Evolutionary conservation across 1,140 invertebrate species (phyloP), one percentile per base, ranked within the genome.

Genomic region (Dryas iulia): DNA sequence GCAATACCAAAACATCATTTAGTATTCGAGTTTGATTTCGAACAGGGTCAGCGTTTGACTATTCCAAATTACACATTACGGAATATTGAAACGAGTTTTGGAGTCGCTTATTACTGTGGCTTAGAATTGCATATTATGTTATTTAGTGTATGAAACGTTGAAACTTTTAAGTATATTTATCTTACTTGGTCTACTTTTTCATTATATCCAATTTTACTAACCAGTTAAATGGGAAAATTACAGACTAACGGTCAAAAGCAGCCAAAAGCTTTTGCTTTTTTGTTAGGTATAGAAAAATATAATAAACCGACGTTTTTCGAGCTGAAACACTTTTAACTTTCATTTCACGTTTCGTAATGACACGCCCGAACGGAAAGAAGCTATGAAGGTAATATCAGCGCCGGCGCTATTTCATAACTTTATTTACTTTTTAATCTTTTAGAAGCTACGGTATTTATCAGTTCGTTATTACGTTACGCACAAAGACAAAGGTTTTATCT

Each of bases 271-370:
- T 47, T 47, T 10, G 14, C 18, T 47, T 47, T 18, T 47, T 47
- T 47, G 39, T 47, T 21, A 8, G 0, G 39, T 21, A 47, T 21
- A 47, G 39, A 21, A 8, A 21, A 47, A 21, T 47, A 39, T 39
- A 39, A 39, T 21, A 18, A 47, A 18, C 39, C 18, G 81, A 82
- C 82, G 84, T 81, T 86, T 81, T 86, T 81, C 81, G 72, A 74
- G 72, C 70, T 76, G 79, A 82, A 87, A 82, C 77, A 72, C 69
- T 82, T 67, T 84, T 79, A 81, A 90, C 88, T 90, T 90, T 89
- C 86, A 79, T 89, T 90, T 89, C 82, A 82, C 74, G 84, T 90
- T 89, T 90, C 88, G 88, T 90, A 90, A 90, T 84, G 82, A 75
- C 54, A 83, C 82, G 80, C 81, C 75, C 77, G 79, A 83, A 73